These are phyloP conservation scores for Aphidius colemani DNA, from an alignment of 2,888 invertebrate species.

Conservation along the genomic window DNA sequence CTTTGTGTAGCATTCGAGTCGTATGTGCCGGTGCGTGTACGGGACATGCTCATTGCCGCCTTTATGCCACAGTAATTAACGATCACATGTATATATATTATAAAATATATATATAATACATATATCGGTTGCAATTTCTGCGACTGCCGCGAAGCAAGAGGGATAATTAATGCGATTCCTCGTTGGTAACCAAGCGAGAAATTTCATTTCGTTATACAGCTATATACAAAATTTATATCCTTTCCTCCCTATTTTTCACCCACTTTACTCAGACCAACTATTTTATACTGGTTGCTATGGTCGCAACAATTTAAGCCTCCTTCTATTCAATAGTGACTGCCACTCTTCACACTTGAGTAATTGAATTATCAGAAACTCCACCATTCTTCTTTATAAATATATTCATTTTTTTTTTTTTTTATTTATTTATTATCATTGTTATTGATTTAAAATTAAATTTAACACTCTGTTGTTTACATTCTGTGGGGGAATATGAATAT, in stretches of 20 bases:
- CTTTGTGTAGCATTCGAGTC: not conserved
- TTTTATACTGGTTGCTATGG: not conserved
- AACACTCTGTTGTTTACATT: no score
- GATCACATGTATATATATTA: constrained; percentile 17
- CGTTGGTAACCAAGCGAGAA: constrained; percentile 26
- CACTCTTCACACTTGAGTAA: no score
- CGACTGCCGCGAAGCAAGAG: constrained; percentile 21
- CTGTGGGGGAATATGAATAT: no score
- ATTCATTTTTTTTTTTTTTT: no score
- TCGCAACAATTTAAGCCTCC: constrained; percentile 4
- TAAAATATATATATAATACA: not conserved
- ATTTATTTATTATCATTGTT: no score
- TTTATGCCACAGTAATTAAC: constrained; percentile 29
- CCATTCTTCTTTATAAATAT: no score
- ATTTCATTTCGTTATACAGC: constrained; percentile 24
- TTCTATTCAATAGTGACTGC: not conserved
- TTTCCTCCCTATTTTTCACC: constrained; percentile 9
- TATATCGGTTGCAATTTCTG: constrained; percentile 31
- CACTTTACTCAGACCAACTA: not conserved
- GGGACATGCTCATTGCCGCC: constrained; percentile 6
- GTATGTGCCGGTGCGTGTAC: constrained; percentile 19
- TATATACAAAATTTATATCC: constrained; percentile 6
- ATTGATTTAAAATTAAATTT: no score
- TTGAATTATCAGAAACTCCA: no score
- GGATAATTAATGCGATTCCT: constrained; percentile 30